phyloP scores from a whole-genome alignment of 2,113 vertebrate species.

The Phodopus roborovskii region DNA sequence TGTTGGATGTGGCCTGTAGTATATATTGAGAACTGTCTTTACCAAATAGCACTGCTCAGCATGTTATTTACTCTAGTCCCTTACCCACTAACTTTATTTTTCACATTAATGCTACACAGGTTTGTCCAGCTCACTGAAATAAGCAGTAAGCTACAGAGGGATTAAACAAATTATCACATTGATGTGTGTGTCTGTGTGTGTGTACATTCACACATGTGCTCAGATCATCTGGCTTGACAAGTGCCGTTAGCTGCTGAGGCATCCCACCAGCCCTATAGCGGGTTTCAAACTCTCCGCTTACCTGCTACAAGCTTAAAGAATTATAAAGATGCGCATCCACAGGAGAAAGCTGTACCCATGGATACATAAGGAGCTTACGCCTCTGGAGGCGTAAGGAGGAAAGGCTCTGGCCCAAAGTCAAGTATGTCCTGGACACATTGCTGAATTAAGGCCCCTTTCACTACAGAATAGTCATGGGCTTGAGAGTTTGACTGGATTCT shows the following conservation, averaged over 20 bases:
- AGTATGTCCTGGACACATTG: not conserved
- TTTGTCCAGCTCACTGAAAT: not conserved
- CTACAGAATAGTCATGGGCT: not conserved
- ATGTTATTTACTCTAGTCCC: not conserved
- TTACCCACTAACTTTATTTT: not conserved
- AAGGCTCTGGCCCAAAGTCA: not conserved
- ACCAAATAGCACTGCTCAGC: not conserved
- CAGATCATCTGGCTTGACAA: not conserved
- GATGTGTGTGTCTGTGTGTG: not conserved
- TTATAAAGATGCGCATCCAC: not conserved
- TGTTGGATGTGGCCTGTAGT: not conserved
- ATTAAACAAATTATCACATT: not conserved
- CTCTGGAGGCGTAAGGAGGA: not conserved
- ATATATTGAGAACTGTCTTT: not conserved
- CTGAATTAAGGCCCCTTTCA: not conserved
- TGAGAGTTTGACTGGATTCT: not conserved
- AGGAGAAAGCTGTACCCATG: not conserved
- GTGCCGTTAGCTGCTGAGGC: not conserved
- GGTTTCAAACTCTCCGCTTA: not conserved
- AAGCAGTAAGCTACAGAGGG: not conserved
- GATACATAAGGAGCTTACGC: not conserved
- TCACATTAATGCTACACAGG: not conserved
- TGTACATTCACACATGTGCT: not conserved
- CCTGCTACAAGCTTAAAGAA: not conserved
- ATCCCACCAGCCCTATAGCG: not conserved